Conservation (phyloP, 2,888 invertebrate species). For the Lasioglossum zephyrum region DNA sequence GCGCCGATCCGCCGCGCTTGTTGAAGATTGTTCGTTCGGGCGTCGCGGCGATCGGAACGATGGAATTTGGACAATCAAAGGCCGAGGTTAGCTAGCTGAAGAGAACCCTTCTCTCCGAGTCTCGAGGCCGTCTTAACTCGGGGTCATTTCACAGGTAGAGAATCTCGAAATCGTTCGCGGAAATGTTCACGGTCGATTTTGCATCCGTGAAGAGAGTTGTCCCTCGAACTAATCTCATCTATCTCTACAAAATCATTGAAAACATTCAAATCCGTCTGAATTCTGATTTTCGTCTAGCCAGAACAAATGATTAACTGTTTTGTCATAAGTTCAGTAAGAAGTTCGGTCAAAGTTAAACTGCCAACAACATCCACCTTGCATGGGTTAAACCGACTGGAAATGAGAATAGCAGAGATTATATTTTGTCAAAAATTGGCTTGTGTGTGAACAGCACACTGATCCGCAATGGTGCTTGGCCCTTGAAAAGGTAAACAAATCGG, state of each 20-base stretch:
- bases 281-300: too few species aligned
- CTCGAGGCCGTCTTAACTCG: background rate
- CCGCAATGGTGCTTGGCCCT: background rate
- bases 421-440: too few species aligned
- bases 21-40: background rate
- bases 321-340: too few species aligned
- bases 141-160: conserved; percentile 21
- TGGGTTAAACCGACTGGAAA: too few species aligned
- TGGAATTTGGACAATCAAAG: background rate
- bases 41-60: background rate
- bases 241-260: background rate
- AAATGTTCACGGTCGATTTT: background rate
- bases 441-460: too few species aligned
- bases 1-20: background rate
- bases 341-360: too few species aligned
- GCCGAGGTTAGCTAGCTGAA: conserved; percentile 2
- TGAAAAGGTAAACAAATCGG: background rate
- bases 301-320: too few species aligned
- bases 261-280: background rate
- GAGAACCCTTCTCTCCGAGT: background rate
- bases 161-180: background rate
- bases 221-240: background rate
- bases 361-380: too few species aligned
- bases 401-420: too few species aligned
- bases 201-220: background rate